Percentiles rank a stretch among this genome's conserved stretches.
Conservation (phyloP, 2,888 invertebrate species). For the Heliconius sara region DNA sequence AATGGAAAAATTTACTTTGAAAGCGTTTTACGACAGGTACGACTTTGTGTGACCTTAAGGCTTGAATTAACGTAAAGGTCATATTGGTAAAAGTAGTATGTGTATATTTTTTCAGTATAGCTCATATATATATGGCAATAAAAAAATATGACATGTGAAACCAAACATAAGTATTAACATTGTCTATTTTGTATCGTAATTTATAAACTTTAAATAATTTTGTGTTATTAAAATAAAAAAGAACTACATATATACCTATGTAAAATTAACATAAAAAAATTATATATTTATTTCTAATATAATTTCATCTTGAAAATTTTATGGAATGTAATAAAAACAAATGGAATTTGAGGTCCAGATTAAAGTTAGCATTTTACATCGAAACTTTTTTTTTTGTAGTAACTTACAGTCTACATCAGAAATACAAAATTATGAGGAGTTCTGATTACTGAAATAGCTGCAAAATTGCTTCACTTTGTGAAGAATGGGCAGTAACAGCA, state of each 20-base stretch:
- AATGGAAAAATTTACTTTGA: not conserved
- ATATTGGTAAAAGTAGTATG: no score
- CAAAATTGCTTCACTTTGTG: slow-evolving; percentile 56
- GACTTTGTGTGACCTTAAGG: not conserved
- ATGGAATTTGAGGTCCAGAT: no score
- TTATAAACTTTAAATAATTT: no score
- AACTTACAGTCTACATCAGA: not conserved
- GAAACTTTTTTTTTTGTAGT: not conserved
- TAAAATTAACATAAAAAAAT: no score
- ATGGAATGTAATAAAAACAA: not conserved
- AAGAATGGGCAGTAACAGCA: slow-evolving; percentile 59
- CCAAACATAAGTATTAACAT: no score
- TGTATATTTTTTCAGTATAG: no score
- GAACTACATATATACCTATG: no score
- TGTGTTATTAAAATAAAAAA: no score
- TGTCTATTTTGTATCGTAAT: no score
- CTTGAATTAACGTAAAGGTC: not conserved
- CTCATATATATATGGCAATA: no score
- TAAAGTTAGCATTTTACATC: not conserved
- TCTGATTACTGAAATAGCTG: slow-evolving; percentile 53
- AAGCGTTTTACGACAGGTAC: not conserved
- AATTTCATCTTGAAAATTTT: not conserved
- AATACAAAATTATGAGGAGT: slow-evolving; percentile 21
- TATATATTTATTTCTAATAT: no score
- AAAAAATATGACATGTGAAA: no score